phyloP scores from a whole-genome alignment of 2,797 vertebrate genomes.

The Chanos chanos region DNA sequence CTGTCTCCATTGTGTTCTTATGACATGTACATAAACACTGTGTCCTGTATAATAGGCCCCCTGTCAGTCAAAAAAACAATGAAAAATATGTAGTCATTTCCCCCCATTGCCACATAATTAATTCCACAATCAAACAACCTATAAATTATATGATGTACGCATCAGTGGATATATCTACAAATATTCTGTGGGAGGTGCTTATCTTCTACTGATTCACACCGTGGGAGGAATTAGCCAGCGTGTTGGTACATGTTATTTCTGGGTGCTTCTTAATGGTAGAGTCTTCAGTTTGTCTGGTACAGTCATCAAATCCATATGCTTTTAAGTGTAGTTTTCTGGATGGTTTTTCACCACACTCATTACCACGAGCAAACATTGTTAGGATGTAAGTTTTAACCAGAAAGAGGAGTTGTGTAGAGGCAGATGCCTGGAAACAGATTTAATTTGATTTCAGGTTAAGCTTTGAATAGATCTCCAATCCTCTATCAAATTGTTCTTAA shows the following conservation, averaged over 20 bases:
- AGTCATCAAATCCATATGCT: too few relatives aligned
- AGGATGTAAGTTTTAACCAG: too few relatives aligned
- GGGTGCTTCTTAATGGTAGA: neutral
- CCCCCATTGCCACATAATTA: neutral
- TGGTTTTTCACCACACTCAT: too few relatives aligned
- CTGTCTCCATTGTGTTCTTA: constrained; percentile 44
- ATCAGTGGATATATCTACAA: neutral
- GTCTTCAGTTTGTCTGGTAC: neutral
- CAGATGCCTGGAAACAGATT: too few relatives aligned
- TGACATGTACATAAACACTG: too few relatives aligned
- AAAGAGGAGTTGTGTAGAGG: too few relatives aligned
- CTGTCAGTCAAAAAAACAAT: neutral
- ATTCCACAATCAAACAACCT: neutral
- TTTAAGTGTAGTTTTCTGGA: too few relatives aligned
- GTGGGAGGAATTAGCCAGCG: neutral
- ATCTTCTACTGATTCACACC: neutral
- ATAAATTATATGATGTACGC: neutral
- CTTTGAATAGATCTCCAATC: too few relatives aligned
- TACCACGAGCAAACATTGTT: too few relatives aligned
- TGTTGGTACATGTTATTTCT: neutral
- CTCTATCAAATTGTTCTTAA: too few relatives aligned
- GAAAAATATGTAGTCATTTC: neutral
- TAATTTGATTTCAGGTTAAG: too few relatives aligned
- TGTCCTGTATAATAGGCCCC: too few relatives aligned
- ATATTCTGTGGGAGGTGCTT: neutral